Percentiles rank a stretch among this genome's conserved stretches.
phyloP scores from a whole-genome alignment of 1,140 invertebrate genomes.

The Orussus abietinus region DNA sequence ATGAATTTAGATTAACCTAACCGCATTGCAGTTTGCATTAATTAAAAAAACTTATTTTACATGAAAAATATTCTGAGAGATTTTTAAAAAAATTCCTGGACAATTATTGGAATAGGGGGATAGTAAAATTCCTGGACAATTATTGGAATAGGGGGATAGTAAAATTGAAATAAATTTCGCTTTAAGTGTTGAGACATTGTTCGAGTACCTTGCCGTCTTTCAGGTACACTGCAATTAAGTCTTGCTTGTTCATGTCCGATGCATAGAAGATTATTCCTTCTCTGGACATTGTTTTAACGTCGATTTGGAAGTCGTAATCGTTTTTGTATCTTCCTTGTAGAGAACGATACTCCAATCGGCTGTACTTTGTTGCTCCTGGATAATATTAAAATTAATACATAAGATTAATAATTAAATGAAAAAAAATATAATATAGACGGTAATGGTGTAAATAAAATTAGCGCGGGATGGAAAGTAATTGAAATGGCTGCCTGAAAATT shows the following conservation, averaged over 20 bases:
- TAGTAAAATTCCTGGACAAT: too few species aligned
- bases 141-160: too few species aligned
- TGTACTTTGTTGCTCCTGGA: slow-evolving; percentile 64
- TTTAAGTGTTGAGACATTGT: too few species aligned
- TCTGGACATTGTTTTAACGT: slow-evolving; percentile 72
- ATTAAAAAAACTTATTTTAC: too few species aligned
- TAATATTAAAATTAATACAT: slow-evolving; percentile 14
- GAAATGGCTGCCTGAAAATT: not conserved
- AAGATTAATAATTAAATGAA: slow-evolving; percentile 3
- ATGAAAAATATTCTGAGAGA: too few species aligned
- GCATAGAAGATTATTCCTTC: slow-evolving; percentile 87
- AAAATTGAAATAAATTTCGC: too few species aligned
- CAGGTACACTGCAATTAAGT: slow-evolving; percentile 81
- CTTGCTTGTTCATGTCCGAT: slow-evolving; percentile 61
- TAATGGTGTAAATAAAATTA: slow-evolving; percentile 5
- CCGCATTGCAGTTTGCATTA: too few species aligned
- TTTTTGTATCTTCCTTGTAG: slow-evolving; percentile 61
- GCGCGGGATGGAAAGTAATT: too few species aligned
- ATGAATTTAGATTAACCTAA: too few species aligned
- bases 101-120: too few species aligned
- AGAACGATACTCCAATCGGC: slow-evolving; percentile 68
- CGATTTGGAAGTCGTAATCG: slow-evolving; percentile 72
- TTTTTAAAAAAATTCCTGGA: too few species aligned
- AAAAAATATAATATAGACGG: slow-evolving; percentile 9
- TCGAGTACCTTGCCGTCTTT: slow-evolving; percentile 68